These are phyloP conservation scores for Rhinolophus sinicus DNA, from an alignment of 2,113 vertebrate genomes.

Conservation along the genomic window DNA sequence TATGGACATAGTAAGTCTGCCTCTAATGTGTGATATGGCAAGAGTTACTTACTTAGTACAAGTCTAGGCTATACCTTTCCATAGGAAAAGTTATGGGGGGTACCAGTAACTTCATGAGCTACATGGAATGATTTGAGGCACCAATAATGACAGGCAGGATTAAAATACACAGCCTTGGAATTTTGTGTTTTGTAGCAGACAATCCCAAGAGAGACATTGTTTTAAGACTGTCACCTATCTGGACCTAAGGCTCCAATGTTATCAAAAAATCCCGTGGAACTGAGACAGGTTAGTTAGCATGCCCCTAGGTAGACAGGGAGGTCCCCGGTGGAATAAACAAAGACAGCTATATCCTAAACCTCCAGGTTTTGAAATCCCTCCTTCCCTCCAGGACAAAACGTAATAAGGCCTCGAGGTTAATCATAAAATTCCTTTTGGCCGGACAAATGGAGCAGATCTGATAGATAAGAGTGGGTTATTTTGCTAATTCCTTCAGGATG, in stretches of 20 bases:
- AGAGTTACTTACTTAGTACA: conserved; percentile 40
- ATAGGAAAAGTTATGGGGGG: neutral
- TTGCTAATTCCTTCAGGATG: too few species aligned
- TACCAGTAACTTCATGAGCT: neutral
- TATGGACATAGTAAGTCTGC: neutral
- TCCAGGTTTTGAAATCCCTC: too few species aligned
- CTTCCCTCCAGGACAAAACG: too few species aligned
- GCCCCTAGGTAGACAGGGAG: too few species aligned
- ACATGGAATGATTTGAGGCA: neutral
- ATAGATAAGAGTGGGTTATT: too few species aligned
- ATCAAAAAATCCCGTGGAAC: conserved; percentile 14
- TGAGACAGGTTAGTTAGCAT: too few species aligned
- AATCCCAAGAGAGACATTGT: conserved; percentile 17
- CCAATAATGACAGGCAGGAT: conserved; percentile 15
- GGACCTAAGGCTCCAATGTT: neutral
- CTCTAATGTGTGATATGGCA: conserved; percentile 27
- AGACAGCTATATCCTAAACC: too few species aligned
- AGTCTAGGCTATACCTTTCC: neutral
- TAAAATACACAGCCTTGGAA: neutral
- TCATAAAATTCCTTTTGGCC: too few species aligned
- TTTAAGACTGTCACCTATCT: neutral
- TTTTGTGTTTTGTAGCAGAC: conserved; percentile 40
- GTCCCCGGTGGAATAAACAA: too few species aligned
- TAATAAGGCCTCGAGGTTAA: too few species aligned
- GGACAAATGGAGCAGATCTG: too few species aligned